Percentiles rank a stretch among this genome's conserved stretches.
phyloP scores from a whole-genome alignment of 2,113 vertebrate genomes.

The Regulus satrapa region DNA sequence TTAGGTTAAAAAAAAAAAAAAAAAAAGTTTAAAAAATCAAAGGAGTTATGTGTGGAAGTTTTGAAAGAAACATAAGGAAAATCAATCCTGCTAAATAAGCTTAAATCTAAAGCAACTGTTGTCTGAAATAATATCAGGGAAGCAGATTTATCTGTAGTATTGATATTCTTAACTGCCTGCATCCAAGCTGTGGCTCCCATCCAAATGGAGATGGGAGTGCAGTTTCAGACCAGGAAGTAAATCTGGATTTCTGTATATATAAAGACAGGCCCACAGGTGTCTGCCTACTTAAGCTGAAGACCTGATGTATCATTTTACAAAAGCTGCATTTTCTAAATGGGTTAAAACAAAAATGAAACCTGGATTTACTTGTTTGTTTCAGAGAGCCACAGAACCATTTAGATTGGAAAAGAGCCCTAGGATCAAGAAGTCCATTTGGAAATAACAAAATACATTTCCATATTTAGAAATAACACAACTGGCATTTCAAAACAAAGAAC shows the following conservation, averaged over 20 bases:
- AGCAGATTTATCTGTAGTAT: neutral
- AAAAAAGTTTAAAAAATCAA: neutral
- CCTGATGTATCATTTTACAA: neutral
- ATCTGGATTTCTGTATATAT: neutral
- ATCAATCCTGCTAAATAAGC: constrained; percentile 16
- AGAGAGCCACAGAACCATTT: neutral
- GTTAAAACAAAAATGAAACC: neutral
- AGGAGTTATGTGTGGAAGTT: constrained; percentile 12
- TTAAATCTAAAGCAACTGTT: neutral
- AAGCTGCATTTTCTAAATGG: neutral
- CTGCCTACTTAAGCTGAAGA: neutral
- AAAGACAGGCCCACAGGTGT: neutral
- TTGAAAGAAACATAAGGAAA: neutral
- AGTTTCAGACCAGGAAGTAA: neutral
- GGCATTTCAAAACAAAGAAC: neutral
- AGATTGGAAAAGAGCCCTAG: neutral
- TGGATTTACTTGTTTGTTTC: neutral
- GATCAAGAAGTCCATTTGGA: neutral
- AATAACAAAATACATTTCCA: neutral
- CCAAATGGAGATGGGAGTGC: neutral
- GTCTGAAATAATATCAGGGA: neutral
- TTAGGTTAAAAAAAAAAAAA: neutral
- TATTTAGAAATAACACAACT: neutral
- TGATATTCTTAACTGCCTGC: neutral
- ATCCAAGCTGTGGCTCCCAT: neutral